These are phyloP conservation scores for Drosophila histrio DNA, from an alignment of 2,888 invertebrate genomes.

Conservation along the genomic window DNA sequence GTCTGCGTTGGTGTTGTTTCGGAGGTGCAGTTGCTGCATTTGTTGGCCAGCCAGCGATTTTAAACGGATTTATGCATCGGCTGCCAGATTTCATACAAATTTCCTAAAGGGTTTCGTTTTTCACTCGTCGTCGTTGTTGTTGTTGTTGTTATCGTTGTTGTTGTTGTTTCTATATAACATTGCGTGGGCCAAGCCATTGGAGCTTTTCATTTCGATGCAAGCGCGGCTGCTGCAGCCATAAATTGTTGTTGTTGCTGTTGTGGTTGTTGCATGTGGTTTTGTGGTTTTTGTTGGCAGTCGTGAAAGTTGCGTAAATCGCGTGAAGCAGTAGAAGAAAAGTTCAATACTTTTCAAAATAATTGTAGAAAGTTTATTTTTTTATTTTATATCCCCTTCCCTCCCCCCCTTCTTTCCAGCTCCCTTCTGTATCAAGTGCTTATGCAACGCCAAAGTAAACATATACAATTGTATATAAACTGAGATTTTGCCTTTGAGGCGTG, in stretches of 20 bases:
- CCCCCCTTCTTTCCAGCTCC: not conserved
- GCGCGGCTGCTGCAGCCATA: constrained; percentile 60
- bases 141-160: constrained; percentile 17
- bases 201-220: constrained; percentile 62
- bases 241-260: constrained; percentile 55
- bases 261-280: constrained; percentile 39
- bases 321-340: constrained; percentile 74
- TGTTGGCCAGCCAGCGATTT: constrained; percentile 61
- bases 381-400: constrained; percentile 12
- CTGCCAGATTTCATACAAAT: constrained; percentile 62
- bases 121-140: constrained; percentile 34
- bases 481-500: constrained; percentile 38
- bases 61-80: constrained; percentile 73
- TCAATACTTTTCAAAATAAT: constrained; percentile 76
- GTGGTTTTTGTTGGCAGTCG: constrained; percentile 56
- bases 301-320: constrained; percentile 81
- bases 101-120: constrained; percentile 79
- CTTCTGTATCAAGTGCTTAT: constrained; percentile 42
- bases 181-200: constrained; percentile 68
- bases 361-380: constrained; percentile 71
- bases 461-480: constrained; percentile 7
- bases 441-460: constrained; percentile 31
- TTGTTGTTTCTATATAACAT: constrained; percentile 35
- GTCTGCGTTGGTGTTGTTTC: constrained; percentile 63
- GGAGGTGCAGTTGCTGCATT: constrained; percentile 65